Base-by-base conservation (phyloP, 2,113 vertebrate genomes). In the Lasiurus borealis region DNA sequence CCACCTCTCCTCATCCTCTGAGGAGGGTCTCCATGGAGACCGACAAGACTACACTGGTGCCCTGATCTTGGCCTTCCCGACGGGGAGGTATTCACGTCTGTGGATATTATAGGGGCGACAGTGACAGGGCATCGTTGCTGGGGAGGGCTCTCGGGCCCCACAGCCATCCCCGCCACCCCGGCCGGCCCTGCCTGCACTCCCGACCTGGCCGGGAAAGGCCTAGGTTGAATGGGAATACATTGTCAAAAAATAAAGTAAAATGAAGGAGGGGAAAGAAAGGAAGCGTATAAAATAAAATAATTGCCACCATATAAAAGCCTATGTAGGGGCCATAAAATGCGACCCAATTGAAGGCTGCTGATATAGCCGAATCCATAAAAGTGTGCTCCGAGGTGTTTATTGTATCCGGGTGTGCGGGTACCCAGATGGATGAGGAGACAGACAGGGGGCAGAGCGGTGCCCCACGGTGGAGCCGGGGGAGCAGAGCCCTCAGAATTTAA, bases 301-400 rank as follows among this genome's bases (percentile, higher is more conserved):
- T 98, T 97, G 98, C 97, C 16, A 92, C 95, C 76, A 97, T 98
- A 98, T 98, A 98, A 98, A 97, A 95, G 94, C 92, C 97, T 97
- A 0, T 97, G 98, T 97, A 97, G 97, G 97, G 5, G 72, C 97
- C 94, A 89, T 98, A 98, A 98, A 98, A 90, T 1, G 18, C n/a
- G 93, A 97, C 91, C 7, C 69, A 94, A 95, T 86, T 82, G 97
- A 97, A 98, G 98, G 98, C 97, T 98, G 98, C 98, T 98, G 98
- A 98, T 98, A 97, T 81, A 98, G 98, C 98, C 88, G 98, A 98
- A 98, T 97, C 98, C 98, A 98, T 98, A 98, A 98, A 97, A 96
- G 94, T 0, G 50, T 81, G 94, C 97, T 85, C 96, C 12, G 18
- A 75, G 88, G 96, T 95, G 97, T 98, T 98, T 98, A 98, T 88